Percentiles rank a stretch among this genome's conserved stretches.
Evolutionary conservation across 2,888 invertebrate species (phyloP).

Genomic region (Parapristionchus giblindavisi): DNA sequence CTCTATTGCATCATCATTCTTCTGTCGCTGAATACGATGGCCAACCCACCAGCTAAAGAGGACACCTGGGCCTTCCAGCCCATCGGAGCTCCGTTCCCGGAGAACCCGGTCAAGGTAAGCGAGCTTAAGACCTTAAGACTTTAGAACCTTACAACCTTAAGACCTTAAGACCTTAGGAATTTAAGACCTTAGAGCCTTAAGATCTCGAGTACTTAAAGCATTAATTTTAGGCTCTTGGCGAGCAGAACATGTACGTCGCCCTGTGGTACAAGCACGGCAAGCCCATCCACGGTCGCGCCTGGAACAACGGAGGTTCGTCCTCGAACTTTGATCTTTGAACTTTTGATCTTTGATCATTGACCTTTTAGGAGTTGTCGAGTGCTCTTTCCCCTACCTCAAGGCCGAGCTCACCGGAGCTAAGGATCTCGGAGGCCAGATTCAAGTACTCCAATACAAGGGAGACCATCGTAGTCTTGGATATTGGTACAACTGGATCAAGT

Average conservation of each 20-base stretch:
- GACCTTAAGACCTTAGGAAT: not conserved
- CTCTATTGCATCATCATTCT: not conserved
- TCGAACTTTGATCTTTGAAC: not conserved
- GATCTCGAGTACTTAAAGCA: too few species aligned
- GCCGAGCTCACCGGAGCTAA: conserved; percentile 48
- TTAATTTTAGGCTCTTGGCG: conserved; percentile 43
- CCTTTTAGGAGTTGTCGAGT: conserved; percentile 46
- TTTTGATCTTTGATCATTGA: not conserved
- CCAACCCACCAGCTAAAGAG: conserved; percentile 35
- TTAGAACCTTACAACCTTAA: not conserved
- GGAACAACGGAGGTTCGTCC: conserved; percentile 39
- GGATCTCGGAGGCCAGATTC: conserved; percentile 64
- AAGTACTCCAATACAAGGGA: conserved; percentile 64
- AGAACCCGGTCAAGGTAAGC: conserved; percentile 49
- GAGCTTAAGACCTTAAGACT: not conserved
- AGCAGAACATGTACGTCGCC: conserved; percentile 57
- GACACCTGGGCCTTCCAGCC: conserved; percentile 51
- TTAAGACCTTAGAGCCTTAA: not conserved
- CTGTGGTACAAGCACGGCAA: conserved; percentile 60
- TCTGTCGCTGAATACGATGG: not conserved
- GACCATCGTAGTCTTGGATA: conserved; percentile 61
- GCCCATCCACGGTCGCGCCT: conserved; percentile 45
- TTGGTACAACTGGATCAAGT: conserved; percentile 67
- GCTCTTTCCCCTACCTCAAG: conserved; percentile 50
- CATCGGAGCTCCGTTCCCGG: conserved; percentile 51